Evolutionary conservation across 1,140 invertebrate species (phyloP), one percentile per base, ranked within the genome.

Genomic region (Tenebrio molitor): DNA sequence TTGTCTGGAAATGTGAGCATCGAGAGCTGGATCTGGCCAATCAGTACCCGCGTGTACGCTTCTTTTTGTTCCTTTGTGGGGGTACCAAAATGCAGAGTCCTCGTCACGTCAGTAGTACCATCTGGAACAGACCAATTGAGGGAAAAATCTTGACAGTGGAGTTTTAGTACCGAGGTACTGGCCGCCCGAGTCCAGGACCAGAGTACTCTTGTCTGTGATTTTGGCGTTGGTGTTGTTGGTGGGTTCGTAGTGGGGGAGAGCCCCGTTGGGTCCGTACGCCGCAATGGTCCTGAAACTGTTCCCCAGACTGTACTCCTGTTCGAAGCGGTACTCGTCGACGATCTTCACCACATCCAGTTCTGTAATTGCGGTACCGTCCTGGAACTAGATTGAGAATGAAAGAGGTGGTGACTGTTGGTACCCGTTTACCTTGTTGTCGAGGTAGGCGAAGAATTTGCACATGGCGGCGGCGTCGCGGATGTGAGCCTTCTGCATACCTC

Each of bases 41-140:
- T 93, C n/a, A 99, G 83, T 0, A 98, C 95, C 63, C 91, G 88
- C 0, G 96, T 99, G 82, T 97, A 98, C 3, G 92, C 91, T 74
- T 92, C 88, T 70, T 88, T 90, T 82, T 97, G 90, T 44, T 92
- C 88, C 0, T 85, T 80, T 0, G 91, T 91, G 0, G 96, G 95
- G 10, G 84, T 85, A 0, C 95, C 95, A 80, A 94, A 94, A 83
- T 97, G 95, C 4, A 98, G 84, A 0, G 97, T 99, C 69, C 97
- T 86, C 0, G 97, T 96, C 0, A 98, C 91, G 80, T 97, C 95
- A 0, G 96, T 98, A 0, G 96, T 98, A 33, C 97, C 96, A 85
- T 97, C 95, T 88, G n/a, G n/a, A n/a, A 70, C 21, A 62, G 67
- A 74, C 10, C 2, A 8, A 29, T 29, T 29, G 3, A 4, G 25